A percentile compares a stretch with the other conserved stretches of the same genome.
phyloP scores from a whole-genome alignment of 2,888 invertebrate genomes.

The Dorcus hopei region DNA sequence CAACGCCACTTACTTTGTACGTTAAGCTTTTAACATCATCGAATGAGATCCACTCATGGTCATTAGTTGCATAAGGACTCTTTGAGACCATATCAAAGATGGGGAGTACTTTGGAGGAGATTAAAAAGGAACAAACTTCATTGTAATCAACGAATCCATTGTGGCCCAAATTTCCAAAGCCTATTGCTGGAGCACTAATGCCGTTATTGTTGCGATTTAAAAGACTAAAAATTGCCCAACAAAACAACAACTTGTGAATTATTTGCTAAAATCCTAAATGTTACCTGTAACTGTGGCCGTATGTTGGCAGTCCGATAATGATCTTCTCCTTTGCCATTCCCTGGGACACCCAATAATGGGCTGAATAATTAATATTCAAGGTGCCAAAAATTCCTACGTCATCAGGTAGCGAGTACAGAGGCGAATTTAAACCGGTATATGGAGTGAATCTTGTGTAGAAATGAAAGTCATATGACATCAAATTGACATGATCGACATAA shows the following conservation, averaged over 20 bases:
- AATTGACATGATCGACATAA: conserved; percentile 76
- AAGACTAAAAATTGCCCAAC: conserved; percentile 50
- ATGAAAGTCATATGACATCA: conserved; percentile 94
- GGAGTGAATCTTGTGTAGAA: conserved; percentile 73
- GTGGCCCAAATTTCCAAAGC: conserved; percentile 64
- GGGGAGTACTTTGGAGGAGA: conserved; percentile 52
- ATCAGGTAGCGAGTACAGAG: conserved; percentile 61
- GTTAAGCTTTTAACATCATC: conserved; percentile 69
- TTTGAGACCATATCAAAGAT: conserved; percentile 66
- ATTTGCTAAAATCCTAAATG: conserved; percentile 19
- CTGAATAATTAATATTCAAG: conserved; percentile 79
- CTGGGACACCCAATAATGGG: conserved; percentile 69
- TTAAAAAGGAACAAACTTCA: conserved; percentile 66
- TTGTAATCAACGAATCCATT: conserved; percentile 70
- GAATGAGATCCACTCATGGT: conserved; percentile 79
- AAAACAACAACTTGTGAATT: not conserved
- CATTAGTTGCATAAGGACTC: conserved; percentile 73
- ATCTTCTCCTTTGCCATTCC: conserved; percentile 78
- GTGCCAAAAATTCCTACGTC: conserved; percentile 66
- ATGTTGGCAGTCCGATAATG: conserved; percentile 82
- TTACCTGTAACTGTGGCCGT: conserved; percentile 76
- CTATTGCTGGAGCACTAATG: conserved; percentile 68
- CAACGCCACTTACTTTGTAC: conserved; percentile 56
- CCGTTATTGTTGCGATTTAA: conserved; percentile 64
- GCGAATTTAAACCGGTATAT: conserved; percentile 81